These are phyloP conservation scores for Hoplostethus mediterraneus DNA, from an alignment of 2,797 vertebrate species.

Conservation along the genomic window DNA sequence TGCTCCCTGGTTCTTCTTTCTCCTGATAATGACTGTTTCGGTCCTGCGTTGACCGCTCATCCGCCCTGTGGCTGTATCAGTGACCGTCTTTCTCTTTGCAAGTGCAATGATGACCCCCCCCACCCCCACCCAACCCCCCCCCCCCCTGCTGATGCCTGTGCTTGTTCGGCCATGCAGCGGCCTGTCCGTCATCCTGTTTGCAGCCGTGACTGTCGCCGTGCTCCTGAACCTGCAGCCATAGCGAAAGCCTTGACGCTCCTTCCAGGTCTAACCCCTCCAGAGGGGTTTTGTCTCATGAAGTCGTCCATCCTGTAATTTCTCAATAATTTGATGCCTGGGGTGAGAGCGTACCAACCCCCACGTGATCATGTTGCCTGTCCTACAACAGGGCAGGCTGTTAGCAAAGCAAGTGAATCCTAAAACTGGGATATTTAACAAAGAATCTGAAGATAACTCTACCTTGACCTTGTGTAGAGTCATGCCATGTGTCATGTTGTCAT, in stretches of 20 bases:
- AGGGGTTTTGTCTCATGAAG: not conserved
- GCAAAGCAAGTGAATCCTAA: not conserved
- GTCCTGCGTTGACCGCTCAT: too few relatives aligned
- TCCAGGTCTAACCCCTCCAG: conserved; percentile 4
- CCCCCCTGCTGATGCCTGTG: not conserved
- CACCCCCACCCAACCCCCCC: not conserved
- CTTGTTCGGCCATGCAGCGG: not conserved
- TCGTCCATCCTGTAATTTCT: not conserved
- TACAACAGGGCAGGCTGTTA: not conserved
- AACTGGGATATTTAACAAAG: not conserved
- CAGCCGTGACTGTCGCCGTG: conserved; percentile 5
- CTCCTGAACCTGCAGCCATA: conserved; percentile 17
- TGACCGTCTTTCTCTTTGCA: not conserved
- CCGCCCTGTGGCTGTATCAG: not conserved
- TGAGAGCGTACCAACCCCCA: not conserved
- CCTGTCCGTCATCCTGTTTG: not conserved
- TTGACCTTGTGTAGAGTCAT: not conserved
- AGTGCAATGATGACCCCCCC: not conserved
- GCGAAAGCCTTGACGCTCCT: conserved; percentile 11
- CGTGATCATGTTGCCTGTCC: not conserved
- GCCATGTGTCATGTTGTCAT: conserved; percentile 9
- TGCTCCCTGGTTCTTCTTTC: conserved; percentile 2
- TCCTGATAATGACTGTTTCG: not conserved
- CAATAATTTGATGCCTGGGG: not conserved
- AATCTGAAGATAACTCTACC: not conserved